Base-by-base conservation (phyloP, 1,140 invertebrate genomes). In the Drosophila ohnishii region DNA sequence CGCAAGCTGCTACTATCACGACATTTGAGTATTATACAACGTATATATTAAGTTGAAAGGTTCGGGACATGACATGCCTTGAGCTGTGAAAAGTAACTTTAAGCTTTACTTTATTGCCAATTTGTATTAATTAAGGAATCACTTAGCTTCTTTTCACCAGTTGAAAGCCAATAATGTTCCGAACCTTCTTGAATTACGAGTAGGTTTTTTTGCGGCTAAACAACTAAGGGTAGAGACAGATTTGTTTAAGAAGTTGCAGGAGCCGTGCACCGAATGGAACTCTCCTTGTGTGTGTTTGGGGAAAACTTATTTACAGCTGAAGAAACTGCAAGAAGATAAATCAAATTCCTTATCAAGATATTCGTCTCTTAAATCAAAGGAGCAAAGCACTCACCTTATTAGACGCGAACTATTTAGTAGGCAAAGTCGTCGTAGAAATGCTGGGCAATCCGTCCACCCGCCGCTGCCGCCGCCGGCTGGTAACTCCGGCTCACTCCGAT, bases 21-120 rank as follows among this genome's bases (percentile, higher is more conserved):
- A 88, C 77, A 89, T 75, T 88, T 88, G 84, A 88, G 84, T 88
- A 88, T 88, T 88, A 77, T 86, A 86, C 71, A 86, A 80, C 73
- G 62, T 86, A 60, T 53, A 73, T 70, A 79, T 48, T 55, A 72
- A 55, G 47, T 74, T 56, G 47, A 35, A 42, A 75, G 47, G 48
- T 80, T 80, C 78, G 44, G 70, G 67, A 71, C 76, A 74, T 74
- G 44, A 47, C 30, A 11, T 34, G 62, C 62, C 44, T 13, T 30
- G 8, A 9, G 51, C 51, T 37, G 35, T 25, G 51, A 55, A 35
- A 35, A 53, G 50, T 8, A 14, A 22, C 16, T 2, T 14, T 34
- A 32, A 53, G 32, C 19, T 30, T 34, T 51, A 32, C n/a, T 34
- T 13, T 51, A 48, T 34, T 30, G 30, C n/a, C 28, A 16, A 50